Percentiles rank a stretch among this genome's conserved stretches.
Conservation (phyloP, 2,113 vertebrate species). For the Nyctereutes procyonoides region DNA sequence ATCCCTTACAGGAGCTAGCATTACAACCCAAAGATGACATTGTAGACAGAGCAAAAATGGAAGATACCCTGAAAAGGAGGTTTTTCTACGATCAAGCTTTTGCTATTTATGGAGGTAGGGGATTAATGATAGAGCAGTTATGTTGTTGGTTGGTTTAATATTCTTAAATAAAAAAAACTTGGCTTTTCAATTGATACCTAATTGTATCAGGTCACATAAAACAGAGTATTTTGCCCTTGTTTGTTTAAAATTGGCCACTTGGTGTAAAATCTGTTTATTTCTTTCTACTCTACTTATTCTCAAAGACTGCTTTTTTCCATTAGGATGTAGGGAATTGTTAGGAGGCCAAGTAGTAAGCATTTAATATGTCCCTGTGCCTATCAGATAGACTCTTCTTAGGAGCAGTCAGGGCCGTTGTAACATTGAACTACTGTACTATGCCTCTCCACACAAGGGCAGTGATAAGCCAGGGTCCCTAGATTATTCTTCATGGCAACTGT, state of each 20-base stretch:
- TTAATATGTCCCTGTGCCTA: not conserved
- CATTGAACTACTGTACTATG: not conserved
- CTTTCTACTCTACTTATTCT: not conserved
- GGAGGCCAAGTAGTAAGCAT: not conserved
- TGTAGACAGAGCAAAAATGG: slow-evolving; percentile 97
- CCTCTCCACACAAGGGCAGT: not conserved
- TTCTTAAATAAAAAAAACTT: not conserved
- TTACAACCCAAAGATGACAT: slow-evolving; percentile 98
- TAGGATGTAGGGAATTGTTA: not conserved
- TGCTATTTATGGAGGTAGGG: slow-evolving; percentile 97
- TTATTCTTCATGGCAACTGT: not conserved
- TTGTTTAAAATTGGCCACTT: not conserved
- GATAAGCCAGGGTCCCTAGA: not conserved
- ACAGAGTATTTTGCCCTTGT: not conserved
- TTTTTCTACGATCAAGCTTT: slow-evolving; percentile 99
- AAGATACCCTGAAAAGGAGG: slow-evolving; percentile 97
- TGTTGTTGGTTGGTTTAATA: not conserved
- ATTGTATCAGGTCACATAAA: not conserved
- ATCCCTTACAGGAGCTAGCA: slow-evolving; percentile 90
- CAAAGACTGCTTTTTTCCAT: not conserved
- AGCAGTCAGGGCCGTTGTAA: not conserved
- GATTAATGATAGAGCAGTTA: not conserved
- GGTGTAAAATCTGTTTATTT: not conserved
- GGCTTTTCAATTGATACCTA: not conserved
- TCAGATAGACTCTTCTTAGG: not conserved